phyloP scores from a whole-genome alignment of 2,113 vertebrate genomes.

The Forbesichthys agassizii region DNA sequence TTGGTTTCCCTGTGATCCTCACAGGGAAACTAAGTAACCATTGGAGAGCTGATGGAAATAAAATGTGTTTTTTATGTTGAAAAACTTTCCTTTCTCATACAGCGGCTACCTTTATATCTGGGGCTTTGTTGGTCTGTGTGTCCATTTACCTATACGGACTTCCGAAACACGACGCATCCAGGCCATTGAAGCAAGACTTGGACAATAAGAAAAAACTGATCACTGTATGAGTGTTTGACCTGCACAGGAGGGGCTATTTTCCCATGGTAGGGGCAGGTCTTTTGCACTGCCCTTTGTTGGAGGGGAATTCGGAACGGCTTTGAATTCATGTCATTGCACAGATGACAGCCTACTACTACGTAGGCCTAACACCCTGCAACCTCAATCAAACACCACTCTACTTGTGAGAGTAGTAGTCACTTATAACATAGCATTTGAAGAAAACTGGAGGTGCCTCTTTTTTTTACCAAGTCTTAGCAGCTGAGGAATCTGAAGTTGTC shows the following conservation, averaged over 20 bases:
- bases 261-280: not conserved
- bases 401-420: too few relatives aligned
- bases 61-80: too few relatives aligned
- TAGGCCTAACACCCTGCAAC: not conserved
- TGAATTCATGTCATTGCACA: not conserved
- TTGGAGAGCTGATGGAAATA: too few relatives aligned
- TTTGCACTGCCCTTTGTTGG: too few relatives aligned
- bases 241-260: not conserved
- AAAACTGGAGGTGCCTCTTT: not conserved
- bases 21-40: too few relatives aligned
- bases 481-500: not conserved
- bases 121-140: constrained; percentile 88
- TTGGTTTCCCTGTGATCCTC: too few relatives aligned
- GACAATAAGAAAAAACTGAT: constrained; percentile 79
- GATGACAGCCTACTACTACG: not conserved
- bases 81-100: constrained; percentile 43
- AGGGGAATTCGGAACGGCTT: not conserved
- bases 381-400: not conserved
- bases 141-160: constrained; percentile 96
- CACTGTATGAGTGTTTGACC: constrained; percentile 70
- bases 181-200: constrained; percentile 58
- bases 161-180: constrained; percentile 89
- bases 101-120: constrained; percentile 85
- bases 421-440: constrained; percentile 13
- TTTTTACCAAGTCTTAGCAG: not conserved